Evolutionary conservation across 2,113 vertebrate species (phyloP), one percentile per base, ranked within the genome.

Genomic region (Rhynchomys soricoides): DNA sequence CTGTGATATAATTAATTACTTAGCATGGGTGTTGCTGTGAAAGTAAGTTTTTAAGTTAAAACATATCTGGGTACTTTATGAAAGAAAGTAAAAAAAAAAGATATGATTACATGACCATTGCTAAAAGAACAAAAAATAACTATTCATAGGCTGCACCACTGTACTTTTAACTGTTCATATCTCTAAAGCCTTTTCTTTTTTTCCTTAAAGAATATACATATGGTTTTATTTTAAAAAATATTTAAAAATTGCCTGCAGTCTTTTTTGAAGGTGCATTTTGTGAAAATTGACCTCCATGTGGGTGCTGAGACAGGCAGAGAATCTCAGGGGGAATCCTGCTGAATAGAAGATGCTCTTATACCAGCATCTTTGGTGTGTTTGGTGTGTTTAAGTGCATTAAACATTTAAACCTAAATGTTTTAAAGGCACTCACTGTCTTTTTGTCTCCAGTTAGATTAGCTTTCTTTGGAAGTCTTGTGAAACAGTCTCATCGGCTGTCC

Each of bases 1-100:
- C 29, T 95, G 7, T 82, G 79, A 90, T 82, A 83, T 64, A 86
- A 48, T 73, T 64, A 86, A 48, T 73, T 88, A 45, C 77, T 81
- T 81, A 79, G 86, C 71, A 91, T 86, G 71, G 89, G 3, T 73
- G 10, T 86, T 86, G 43, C 77, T 29, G 89, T 29, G 89, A 64
- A 85, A 89, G 12, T 91, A 77, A 90, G 2, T 55, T 96, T 90
- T 81, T 37, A 92, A 78, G 77, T 81, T 79, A 90, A 83, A 91
- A 70, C 24, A 59, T 52, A 68, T 81, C 50, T 87, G 10, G 88
- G 82, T 78, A 85, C 22, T 62, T 83, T 40, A 24, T n/a, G 52
- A 21, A 57, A 57, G n/a, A n/a, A n/a, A n/a, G n/a, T n/a, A 57
- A 57, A 8, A 7, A 64, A 70, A 77, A 79, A 79, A 79, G 19